A percentile compares a stretch with the other conserved stretches of the same genome.
These are phyloP conservation scores for Vultur gryphus DNA, from an alignment of 2,797 vertebrate genomes.

Conservation along the genomic window DNA sequence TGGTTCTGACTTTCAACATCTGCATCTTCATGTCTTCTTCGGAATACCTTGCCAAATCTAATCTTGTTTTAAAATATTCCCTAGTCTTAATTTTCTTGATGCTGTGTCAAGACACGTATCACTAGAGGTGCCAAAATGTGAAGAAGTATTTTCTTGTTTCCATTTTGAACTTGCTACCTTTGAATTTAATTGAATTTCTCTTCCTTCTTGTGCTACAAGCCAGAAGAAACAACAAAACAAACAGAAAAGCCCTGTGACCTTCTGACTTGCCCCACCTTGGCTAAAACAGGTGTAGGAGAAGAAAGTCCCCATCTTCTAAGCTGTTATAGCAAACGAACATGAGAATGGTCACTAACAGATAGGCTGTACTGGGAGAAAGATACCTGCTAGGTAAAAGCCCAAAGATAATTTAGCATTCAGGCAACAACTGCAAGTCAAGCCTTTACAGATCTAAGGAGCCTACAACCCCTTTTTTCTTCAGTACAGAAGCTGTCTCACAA, in stretches of 20 bases:
- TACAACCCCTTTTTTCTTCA: not conserved
- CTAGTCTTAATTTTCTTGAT: not conserved
- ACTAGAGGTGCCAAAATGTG: not conserved
- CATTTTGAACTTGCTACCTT: not conserved
- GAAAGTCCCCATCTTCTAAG: not conserved
- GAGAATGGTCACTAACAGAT: not conserved
- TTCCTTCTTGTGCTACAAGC: not conserved
- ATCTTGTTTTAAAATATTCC: not conserved
- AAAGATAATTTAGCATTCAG: not conserved
- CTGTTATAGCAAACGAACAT: not conserved
- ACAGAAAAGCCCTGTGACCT: not conserved
- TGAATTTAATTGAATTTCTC: not conserved
- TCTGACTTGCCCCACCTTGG: not conserved
- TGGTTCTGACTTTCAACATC: not conserved
- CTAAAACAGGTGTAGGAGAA: not conserved
- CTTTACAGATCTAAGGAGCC: not conserved
- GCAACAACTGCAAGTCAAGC: not conserved
- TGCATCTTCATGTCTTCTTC: not conserved
- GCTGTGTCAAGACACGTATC: accelerated
- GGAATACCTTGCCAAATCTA: not conserved
- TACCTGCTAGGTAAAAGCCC: not conserved
- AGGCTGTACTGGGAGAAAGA: not conserved
- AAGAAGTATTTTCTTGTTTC: not conserved
- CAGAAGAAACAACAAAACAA: not conserved
- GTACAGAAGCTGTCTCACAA: not conserved